Evolutionary conservation across 2,888 invertebrate genomes (phyloP).

Genomic region (Iphiclides podalirius): DNA sequence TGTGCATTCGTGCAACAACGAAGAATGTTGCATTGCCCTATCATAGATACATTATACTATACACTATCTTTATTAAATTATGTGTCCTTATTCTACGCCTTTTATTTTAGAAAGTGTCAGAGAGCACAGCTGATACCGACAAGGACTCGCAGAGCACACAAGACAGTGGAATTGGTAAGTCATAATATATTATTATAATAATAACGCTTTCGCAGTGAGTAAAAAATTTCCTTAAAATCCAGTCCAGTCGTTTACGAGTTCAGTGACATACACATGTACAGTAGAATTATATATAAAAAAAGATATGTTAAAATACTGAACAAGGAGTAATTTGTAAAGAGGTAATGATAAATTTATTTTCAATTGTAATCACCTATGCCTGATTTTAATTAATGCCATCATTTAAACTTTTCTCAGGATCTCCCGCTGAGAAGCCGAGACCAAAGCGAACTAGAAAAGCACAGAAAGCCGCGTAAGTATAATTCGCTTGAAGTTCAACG

Average conservation of each 20-base stretch:
- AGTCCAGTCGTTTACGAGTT: too few species aligned
- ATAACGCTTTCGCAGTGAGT: not conserved
- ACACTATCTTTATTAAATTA: too few species aligned
- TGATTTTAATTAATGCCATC: too few species aligned
- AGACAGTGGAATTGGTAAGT: slow-evolving; percentile 44
- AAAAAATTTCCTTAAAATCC: too few species aligned
- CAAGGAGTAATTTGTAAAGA: too few species aligned
- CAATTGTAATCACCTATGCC: too few species aligned
- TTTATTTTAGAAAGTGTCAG: slow-evolving; percentile 46
- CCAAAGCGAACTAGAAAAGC: slow-evolving; percentile 61
- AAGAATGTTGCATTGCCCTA: too few species aligned
- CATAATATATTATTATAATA: not conserved
- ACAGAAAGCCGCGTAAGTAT: slow-evolving; percentile 59
- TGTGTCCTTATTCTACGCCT: not conserved
- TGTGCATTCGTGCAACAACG: too few species aligned
- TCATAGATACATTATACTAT: too few species aligned
- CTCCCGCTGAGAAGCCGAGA: slow-evolving; percentile 59
- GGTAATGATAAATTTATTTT: too few species aligned
- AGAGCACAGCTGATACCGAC: slow-evolving; percentile 35
- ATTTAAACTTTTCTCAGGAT: slow-evolving; percentile 36
- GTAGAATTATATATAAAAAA: not conserved
- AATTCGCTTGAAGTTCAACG: too few species aligned
- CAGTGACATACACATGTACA: too few species aligned
- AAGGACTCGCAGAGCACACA: slow-evolving; percentile 33
- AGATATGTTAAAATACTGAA: not conserved